Evolutionary conservation across 2,888 invertebrate genomes (phyloP), one percentile per base, ranked within the genome.

Genomic region (Gerosis bhagava): DNA sequence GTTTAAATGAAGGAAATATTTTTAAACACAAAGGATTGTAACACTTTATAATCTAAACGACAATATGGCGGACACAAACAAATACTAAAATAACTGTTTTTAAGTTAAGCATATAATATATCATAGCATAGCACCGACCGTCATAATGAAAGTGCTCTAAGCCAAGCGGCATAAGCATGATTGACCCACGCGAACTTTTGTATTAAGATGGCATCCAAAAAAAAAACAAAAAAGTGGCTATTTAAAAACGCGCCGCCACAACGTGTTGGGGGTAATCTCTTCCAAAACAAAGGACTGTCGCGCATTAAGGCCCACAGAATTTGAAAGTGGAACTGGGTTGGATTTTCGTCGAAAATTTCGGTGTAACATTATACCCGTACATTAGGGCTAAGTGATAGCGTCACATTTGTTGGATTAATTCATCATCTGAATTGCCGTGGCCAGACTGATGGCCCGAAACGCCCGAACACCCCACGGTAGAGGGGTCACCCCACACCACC

Each of bases 391-490:
- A 88, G 88, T 87, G 88, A 88, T 88, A 83, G 77, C 87, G 87
- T 84, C 88, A 88, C 88, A 87, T 88, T 88, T 88, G 87, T 82
- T 83, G 83, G 88, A 88, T 88, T 88, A 88, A 88, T 88, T 88
- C 88, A 88, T 88, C 88, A 88, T 88, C 88, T 76, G 86, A 84
- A 89, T 88, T 87, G 89, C 89, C 87, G 83, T 83, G 88, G 86
- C 88, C 86, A 87, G 83, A 83, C 84, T 87, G 88, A 87, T 87
- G 88, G 86, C 67, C 80, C 79, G 81, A 78, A 83, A 82, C 80
- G 75, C 74, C 78, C 56, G 44, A 10, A 12, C 8, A 60, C 51
- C 55, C 55, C 52, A 46, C n/a, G n/a, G n/a, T n/a, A n/a, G n/a
- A n/a, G n/a, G 49, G 46, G 66, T 65, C 61, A 51, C 55, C 57